Evolutionary conservation across 2,113 vertebrate genomes (phyloP).

Genomic region (Amia ocellicauda): DNA sequence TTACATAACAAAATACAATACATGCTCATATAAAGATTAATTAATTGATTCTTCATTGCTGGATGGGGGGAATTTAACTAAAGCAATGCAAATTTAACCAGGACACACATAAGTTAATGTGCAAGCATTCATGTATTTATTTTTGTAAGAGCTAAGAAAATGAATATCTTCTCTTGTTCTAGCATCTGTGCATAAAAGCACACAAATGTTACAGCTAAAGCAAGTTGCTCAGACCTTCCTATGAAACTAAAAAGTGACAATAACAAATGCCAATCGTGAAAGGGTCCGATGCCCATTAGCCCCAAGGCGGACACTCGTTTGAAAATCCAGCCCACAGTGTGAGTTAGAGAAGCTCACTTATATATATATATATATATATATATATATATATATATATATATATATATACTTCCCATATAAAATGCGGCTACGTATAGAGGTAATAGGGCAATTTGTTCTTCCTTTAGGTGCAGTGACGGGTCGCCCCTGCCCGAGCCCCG

Average conservation of each 20-base stretch:
- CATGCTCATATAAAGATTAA: too few relatives aligned
- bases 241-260: background rate
- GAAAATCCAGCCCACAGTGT: background rate
- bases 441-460: constrained; percentile 2
- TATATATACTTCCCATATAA: background rate
- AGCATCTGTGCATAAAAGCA: background rate
- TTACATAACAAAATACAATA: too few relatives aligned
- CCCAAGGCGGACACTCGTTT: background rate
- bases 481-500: background rate
- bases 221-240: too few relatives aligned
- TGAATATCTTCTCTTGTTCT: background rate
- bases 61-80: too few relatives aligned
- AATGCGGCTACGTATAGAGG: constrained; percentile 8
- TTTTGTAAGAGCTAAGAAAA: too few relatives aligned
- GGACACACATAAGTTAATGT: too few relatives aligned
- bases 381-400: background rate
- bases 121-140: too few relatives aligned
- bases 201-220: background rate
- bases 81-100: too few relatives aligned
- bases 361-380: background rate
- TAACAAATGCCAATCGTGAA: too few relatives aligned
- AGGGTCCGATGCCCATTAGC: too few relatives aligned
- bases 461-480: constrained; percentile 13
- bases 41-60: too few relatives aligned
- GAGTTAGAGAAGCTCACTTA: too few relatives aligned